Percentiles rank a stretch among this genome's conserved stretches.
phyloP scores from a whole-genome alignment of 2,888 invertebrate genomes.

The Diaperis boleti region DNA sequence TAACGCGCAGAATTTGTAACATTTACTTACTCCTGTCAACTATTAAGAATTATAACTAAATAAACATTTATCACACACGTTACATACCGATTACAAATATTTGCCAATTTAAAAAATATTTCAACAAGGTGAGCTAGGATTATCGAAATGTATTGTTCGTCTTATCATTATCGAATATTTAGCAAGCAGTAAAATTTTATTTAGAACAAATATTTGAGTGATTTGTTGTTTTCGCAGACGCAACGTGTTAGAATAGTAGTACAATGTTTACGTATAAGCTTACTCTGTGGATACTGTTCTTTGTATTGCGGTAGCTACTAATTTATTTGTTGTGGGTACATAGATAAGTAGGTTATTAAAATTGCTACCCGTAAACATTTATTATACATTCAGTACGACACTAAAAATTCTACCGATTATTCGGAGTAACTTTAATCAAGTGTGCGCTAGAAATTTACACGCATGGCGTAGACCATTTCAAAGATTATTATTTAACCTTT shows the following conservation, averaged over 20 bases:
- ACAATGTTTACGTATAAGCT: conserved; percentile 4
- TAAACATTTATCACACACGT: neutral
- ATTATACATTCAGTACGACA: too few species aligned
- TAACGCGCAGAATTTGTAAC: too few species aligned
- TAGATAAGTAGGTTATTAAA: neutral
- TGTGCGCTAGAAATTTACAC: too few species aligned
- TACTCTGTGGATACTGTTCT: conserved; percentile 6
- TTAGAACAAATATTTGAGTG: conserved; percentile 21
- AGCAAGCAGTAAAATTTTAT: neutral
- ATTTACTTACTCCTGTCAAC: conserved; percentile 7
- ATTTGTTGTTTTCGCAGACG: neutral
- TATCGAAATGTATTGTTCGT: conserved; percentile 2
- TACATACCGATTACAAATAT: neutral
- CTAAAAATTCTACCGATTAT: too few species aligned
- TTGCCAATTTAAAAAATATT: neutral
- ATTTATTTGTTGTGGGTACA: conserved; percentile 12
- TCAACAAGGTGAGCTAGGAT: conserved; percentile 3
- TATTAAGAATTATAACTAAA: neutral
- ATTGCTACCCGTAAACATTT: neutral
- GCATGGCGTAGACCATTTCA: too few species aligned
- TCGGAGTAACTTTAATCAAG: too few species aligned
- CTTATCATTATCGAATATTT: conserved; percentile 13
- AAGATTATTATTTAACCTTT: too few species aligned
- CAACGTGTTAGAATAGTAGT: conserved; percentile 8
- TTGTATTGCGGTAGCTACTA: conserved; percentile 1